A percentile compares a stretch with the other conserved stretches of the same genome.
Conservation (phyloP, 2,888 invertebrate species). For the Eupithecia abbreviata region DNA sequence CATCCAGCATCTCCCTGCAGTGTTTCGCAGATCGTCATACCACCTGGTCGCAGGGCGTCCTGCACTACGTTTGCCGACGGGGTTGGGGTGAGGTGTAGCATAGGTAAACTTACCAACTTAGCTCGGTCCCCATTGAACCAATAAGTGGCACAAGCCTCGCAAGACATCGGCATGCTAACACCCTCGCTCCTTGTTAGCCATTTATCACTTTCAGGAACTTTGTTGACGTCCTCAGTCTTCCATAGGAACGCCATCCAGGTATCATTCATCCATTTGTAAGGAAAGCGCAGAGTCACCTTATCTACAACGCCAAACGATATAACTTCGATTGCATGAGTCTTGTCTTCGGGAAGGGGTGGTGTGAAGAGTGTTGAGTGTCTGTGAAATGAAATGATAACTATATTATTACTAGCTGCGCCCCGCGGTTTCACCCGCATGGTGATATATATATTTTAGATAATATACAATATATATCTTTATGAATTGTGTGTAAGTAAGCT, state of each 20-base stretch:
- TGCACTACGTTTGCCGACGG: no score
- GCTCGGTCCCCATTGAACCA: conserved; percentile 61
- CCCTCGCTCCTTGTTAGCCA: conserved; percentile 56
- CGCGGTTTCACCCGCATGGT: no score
- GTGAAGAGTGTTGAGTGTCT: conserved; percentile 79
- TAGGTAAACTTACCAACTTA: conserved; percentile 47
- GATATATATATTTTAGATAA: no score
- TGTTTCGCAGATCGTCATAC: no score
- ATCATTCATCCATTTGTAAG: conserved; percentile 75
- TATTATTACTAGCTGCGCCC: no score
- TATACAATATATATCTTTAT: no score
- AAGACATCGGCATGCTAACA: conserved; percentile 50
- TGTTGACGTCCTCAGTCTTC: conserved; percentile 50
- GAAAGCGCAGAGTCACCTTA: conserved; percentile 88
- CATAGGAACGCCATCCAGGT: conserved; percentile 52
- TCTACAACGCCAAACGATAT: conserved; percentile 86
- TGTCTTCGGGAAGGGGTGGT: conserved; percentile 82
- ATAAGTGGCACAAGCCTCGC: conserved; percentile 50
- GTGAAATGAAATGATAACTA: conserved; percentile 21
- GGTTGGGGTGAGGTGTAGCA: no score
- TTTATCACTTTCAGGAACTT: conserved; percentile 44
- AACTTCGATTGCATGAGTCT: conserved; percentile 82
- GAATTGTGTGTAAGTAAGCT: no score
- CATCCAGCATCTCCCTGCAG: no score
- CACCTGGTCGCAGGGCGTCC: no score